Percentiles rank a stretch among this genome's conserved stretches.
Evolutionary conservation across 1,140 invertebrate genomes (phyloP).

Genomic region (Scaptodrosophila lebanonensis): DNA sequence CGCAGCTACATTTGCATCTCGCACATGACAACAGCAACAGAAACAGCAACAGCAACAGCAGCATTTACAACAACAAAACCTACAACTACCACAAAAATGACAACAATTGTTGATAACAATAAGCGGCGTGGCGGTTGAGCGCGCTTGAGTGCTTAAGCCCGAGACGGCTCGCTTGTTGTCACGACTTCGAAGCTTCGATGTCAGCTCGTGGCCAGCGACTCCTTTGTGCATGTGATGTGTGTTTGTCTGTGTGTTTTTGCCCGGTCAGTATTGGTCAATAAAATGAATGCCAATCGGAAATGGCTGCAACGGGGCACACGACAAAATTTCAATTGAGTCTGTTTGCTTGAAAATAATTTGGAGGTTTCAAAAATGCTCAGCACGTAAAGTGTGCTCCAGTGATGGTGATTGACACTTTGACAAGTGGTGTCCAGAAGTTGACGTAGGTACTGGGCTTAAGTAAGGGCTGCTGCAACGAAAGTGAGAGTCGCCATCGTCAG

Average conservation of each 20-base stretch:
- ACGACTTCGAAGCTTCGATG: constrained; percentile 8
- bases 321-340: constrained; percentile 41
- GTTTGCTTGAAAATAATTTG: constrained; percentile 36
- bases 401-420: constrained; percentile 54
- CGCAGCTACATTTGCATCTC: constrained; percentile 60
- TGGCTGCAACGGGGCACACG: too few species aligned
- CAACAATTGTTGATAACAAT: constrained; percentile 51
- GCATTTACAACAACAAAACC: too few species aligned
- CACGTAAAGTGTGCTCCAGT: constrained; percentile 4
- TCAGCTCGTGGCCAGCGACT: too few species aligned
- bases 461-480: constrained; percentile 5
- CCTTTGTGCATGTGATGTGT: too few species aligned
- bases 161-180: constrained; percentile 33
- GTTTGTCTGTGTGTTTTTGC: too few species aligned
- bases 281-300: too few species aligned
- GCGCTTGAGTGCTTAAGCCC: constrained; percentile 1
- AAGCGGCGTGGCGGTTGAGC: constrained; percentile 13
- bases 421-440: constrained; percentile 15
- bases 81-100: constrained; percentile 15
- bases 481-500: constrained; percentile 41
- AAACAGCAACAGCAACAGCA: constrained; percentile 15
- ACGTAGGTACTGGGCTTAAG: constrained; percentile 14
- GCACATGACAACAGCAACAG: constrained; percentile 47
- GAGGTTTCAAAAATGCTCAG: constrained; percentile 31
- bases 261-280: too few species aligned